Conservation (phyloP, 2,797 vertebrate genomes). For the Malacoraja senta region DNA sequence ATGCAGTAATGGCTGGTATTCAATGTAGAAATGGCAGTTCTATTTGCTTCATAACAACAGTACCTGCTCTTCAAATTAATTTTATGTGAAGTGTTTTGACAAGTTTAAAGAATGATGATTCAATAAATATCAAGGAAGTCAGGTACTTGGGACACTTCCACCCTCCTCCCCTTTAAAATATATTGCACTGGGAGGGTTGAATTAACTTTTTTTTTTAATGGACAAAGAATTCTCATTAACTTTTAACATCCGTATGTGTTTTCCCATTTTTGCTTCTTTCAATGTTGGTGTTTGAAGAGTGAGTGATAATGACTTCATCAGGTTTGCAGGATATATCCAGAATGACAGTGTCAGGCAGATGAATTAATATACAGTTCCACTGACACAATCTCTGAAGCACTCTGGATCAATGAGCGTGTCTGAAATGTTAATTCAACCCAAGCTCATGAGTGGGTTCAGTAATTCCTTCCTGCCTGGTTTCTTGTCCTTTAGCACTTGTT, state of each 20-base stretch:
- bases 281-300: constrained; percentile 21
- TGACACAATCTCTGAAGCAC: constrained; percentile 8
- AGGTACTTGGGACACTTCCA: neutral
- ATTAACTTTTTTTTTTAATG: neutral
- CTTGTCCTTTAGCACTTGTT: neutral
- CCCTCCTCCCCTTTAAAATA: neutral
- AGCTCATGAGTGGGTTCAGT: neutral
- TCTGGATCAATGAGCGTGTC: neutral
- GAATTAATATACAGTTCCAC: constrained; percentile 23
- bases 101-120: neutral
- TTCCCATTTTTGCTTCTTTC: neutral
- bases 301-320: constrained; percentile 34
- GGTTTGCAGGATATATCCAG: neutral
- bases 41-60: neutral
- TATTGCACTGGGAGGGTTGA: neutral
- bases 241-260: constrained; percentile 21
- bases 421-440: constrained; percentile 19
- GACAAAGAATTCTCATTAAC: constrained; percentile 5
- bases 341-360: constrained; percentile 24
- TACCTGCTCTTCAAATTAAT: neutral
- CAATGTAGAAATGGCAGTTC: neutral
- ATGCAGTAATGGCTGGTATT: neutral
- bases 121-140: neutral
- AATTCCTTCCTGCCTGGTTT: neutral
- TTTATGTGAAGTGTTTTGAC: neutral